A percentile compares a stretch with the other conserved stretches of the same genome.
These are phyloP conservation scores for Prunella fulvescens DNA, from an alignment of 2,113 vertebrate genomes.

Conservation along the genomic window DNA sequence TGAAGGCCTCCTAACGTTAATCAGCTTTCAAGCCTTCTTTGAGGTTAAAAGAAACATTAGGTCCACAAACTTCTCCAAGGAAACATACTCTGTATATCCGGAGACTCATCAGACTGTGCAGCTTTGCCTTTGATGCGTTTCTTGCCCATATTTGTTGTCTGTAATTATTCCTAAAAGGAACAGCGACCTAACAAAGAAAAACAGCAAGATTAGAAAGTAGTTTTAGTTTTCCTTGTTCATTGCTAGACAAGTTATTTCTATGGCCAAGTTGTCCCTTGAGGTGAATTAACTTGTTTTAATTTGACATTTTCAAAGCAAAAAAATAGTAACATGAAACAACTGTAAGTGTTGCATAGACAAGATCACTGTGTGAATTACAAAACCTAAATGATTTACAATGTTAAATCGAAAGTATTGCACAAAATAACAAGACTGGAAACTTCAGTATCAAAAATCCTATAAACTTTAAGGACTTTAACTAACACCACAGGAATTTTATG, in stretches of 20 bases:
- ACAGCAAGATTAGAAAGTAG: background rate
- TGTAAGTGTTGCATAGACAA: background rate
- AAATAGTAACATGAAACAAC: background rate
- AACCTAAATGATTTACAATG: background rate
- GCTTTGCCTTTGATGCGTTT: constrained; percentile 74
- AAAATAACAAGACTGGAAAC: background rate
- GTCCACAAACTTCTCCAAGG: background rate
- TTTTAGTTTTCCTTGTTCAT: background rate
- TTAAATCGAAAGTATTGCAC: background rate
- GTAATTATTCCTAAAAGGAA: constrained; percentile 53
- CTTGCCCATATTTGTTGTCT: constrained; percentile 71
- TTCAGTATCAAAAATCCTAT: background rate
- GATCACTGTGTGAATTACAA: background rate
- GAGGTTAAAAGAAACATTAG: background rate
- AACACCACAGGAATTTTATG: background rate
- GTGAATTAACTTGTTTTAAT: background rate
- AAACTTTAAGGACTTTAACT: background rate
- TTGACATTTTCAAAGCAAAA: background rate
- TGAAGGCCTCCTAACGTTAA: background rate
- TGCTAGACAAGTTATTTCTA: background rate
- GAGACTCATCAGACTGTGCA: constrained; percentile 45
- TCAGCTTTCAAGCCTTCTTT: background rate
- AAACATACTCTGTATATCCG: constrained; percentile 60
- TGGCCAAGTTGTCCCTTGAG: background rate
- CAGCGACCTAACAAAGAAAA: constrained; percentile 52